These are phyloP conservation scores for Forbesichthys papilliferus DNA, from an alignment of 2,113 vertebrate species.

Conservation along the genomic window DNA sequence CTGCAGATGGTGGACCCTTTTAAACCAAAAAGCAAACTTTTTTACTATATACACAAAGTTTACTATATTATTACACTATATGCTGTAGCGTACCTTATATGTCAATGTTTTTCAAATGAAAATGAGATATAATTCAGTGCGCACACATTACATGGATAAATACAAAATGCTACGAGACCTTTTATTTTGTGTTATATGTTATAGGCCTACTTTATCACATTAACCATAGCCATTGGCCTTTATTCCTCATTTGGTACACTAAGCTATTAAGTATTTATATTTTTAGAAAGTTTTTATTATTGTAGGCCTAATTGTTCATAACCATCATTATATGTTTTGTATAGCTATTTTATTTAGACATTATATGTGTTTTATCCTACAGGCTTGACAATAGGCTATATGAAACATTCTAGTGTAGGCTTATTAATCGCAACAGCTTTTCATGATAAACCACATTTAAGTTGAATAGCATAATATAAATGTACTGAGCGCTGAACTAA, in stretches of 20 bases:
- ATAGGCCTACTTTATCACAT: too few relatives aligned
- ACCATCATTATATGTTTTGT: too few relatives aligned
- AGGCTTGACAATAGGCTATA: not conserved
- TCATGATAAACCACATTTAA: too few relatives aligned
- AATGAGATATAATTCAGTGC: not conserved
- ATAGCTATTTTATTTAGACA: too few relatives aligned
- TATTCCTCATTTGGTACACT: not conserved
- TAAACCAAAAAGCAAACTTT: constrained; percentile 1
- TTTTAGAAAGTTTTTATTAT: not conserved
- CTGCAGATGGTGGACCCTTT: constrained; percentile 46
- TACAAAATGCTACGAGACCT: too few relatives aligned
- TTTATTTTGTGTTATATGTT: too few relatives aligned
- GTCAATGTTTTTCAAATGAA: not conserved
- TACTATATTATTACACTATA: not conserved
- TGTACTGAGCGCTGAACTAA: too few relatives aligned
- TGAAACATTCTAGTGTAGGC: not conserved
- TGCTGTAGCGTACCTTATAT: not conserved
- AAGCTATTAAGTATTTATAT: not conserved
- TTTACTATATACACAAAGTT: not conserved
- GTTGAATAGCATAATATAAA: too few relatives aligned
- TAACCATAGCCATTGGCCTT: not conserved
- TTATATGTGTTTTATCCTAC: too few relatives aligned
- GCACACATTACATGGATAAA: not conserved
- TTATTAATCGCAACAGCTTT: too few relatives aligned
- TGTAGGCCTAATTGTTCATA: too few relatives aligned